Evolutionary conservation across 2,113 vertebrate species (phyloP).

Genomic region (Amphilophus citrinellus): DNA sequence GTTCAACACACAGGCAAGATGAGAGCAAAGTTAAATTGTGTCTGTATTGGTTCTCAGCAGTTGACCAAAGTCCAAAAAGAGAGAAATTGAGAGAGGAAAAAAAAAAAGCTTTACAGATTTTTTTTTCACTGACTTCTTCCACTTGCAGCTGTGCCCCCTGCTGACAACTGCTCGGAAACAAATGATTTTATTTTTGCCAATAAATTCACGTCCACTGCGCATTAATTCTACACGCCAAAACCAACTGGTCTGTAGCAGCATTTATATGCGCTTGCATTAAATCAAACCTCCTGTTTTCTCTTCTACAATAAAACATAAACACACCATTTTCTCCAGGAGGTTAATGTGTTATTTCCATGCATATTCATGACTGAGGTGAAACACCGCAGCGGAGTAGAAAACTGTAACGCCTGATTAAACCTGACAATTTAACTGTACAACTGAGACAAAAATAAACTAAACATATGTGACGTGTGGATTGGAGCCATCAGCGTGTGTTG

Average conservation of each 20-base stretch:
- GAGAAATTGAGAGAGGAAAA: too few species aligned
- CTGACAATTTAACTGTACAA: background rate
- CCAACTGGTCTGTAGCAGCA: background rate
- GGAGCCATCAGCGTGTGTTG: background rate
- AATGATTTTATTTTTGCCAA: constrained; percentile 24
- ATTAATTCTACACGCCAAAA: background rate
- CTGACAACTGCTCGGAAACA: constrained; percentile 50
- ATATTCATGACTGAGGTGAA: background rate
- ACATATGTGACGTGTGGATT: background rate
- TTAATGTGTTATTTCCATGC: background rate
- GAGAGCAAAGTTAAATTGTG: background rate
- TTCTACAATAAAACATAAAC: constrained; percentile 1
- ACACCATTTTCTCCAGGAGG: background rate
- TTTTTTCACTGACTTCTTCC: constrained; percentile 1
- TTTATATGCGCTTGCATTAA: background rate
- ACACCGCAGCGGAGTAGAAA: background rate
- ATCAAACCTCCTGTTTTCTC: background rate
- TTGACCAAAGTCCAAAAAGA: background rate
- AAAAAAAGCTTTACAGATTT: too few species aligned
- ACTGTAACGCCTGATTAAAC: background rate
- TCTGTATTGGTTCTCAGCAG: background rate
- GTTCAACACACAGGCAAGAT: constrained; percentile 23
- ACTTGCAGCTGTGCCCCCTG: constrained; percentile 47
- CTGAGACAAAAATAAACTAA: constrained; percentile 5
- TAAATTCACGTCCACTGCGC: background rate